Evolutionary conservation across 2,888 invertebrate genomes (phyloP), one percentile per base, ranked within the genome.

Genomic region (Isoperla grammatica): DNA sequence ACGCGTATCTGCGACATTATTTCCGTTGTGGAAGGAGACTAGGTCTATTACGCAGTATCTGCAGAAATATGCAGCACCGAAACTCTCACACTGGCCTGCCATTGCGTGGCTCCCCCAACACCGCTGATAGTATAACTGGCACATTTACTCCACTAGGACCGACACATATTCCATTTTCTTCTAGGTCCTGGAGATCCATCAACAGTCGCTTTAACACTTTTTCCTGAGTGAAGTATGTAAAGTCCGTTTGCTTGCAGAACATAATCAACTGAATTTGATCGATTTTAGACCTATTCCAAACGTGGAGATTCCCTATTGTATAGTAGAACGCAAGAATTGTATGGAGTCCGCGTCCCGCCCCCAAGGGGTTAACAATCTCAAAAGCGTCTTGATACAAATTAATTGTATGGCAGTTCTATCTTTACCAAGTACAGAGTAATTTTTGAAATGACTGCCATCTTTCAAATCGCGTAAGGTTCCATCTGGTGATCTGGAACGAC

Each of bases 231-330:
- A 54, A 54, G 15, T 45, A 45, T 17, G 15, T 45, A 13, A 29
- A 54, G 5, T 20, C 35, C 2, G 35, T 15, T 29, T 37, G 19
- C 37, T 54, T 29, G 37, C 54, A 54, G 5, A 54, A 20, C 15
- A 54, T 13, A 12, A 54, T n/a, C 54, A 54, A 13, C 13, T 54
- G 54, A 17, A 54, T 8, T 35, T 35, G 54, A 9, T 54, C 54
- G 5, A 54, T 20, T 37, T 54, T 29, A 6, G 54, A 37, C 9
- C 54, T 35, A 13, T 54, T 8, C 54, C 54, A 54, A 13, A 35
- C n/a, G 20, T 54, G 35, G 8, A 54, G 35, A 15, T 54, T 54
- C n/a, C 54, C 29, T 29, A 54, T 29, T 19, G 54, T 54, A 20
- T 19, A 54, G 35, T 20, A 39, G 17, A n/a, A 29, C 12, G 39